phyloP scores from a whole-genome alignment of 2,113 vertebrate species.

The Erythrocercus mccallii region DNA sequence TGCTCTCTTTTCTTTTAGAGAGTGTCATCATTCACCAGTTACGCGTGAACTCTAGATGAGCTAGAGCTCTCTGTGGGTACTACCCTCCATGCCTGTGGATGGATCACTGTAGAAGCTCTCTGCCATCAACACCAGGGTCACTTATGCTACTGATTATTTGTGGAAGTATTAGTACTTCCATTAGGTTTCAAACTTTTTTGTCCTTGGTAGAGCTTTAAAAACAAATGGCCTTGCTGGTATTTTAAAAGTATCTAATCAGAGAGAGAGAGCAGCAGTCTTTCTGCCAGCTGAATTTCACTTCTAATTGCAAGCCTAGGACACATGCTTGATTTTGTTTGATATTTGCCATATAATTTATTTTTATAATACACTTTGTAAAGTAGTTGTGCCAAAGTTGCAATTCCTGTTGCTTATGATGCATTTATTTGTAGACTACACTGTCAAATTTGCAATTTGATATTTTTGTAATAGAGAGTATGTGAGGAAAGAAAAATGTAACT shows the following conservation, averaged over 20 bases:
- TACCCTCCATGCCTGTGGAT: constrained; percentile 47
- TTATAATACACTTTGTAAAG: constrained; percentile 71
- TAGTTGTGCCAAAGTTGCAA: constrained; percentile 48
- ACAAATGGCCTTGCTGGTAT: constrained; percentile 20
- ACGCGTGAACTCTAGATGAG: constrained; percentile 81
- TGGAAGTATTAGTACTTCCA: constrained; percentile 66
- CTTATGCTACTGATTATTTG: constrained; percentile 72
- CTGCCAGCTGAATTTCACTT: constrained; percentile 57
- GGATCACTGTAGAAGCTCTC: constrained; percentile 51
- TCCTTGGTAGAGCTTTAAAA: constrained; percentile 42
- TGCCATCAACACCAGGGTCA: constrained; percentile 50
- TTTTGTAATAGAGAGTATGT: constrained; percentile 44
- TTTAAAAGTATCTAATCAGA: constrained; percentile 21
- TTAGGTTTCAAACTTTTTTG: constrained; percentile 23
- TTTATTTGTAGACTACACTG: constrained; percentile 62
- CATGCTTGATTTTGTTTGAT: constrained; percentile 42
- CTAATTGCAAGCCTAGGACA: constrained; percentile 55
- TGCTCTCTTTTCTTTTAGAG: constrained; percentile 77
- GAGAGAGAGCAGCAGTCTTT: constrained; percentile 14
- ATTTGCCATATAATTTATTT: constrained; percentile 76
- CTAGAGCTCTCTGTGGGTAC: constrained; percentile 19
- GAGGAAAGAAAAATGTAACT: constrained; percentile 37
- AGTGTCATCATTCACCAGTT: constrained; percentile 85
- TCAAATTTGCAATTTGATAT: constrained; percentile 31
- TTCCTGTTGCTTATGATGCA: constrained; percentile 29